Base-by-base conservation (phyloP, 2,113 vertebrate genomes). In the Syrmaticus mikado region DNA sequence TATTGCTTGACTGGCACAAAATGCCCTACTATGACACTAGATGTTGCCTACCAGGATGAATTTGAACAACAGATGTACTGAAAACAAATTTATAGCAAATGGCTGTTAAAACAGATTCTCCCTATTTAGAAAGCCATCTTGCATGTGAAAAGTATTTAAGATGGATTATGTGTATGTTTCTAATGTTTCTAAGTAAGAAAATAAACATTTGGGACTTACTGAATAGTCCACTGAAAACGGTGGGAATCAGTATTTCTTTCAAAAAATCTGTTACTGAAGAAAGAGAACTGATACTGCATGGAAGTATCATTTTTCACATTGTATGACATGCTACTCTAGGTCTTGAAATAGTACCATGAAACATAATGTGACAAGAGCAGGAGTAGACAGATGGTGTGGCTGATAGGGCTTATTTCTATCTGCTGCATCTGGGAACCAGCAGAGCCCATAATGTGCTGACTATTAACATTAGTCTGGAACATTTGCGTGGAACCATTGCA, bases 371-470 rank as follows among this genome's bases (percentile, higher is more conserved):
- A 96, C 94, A 97, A 90, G 77, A 95, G n/a, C 50, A 90, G 60
- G 76, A 60, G 19, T 78, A 93, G 91, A 93, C 96, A 97, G 97
- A 93, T 95, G 97, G 96, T 21, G 19, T 19, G 82, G 88, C 83
- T 87, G 87, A 88, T 84, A 87, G 4, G 77, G 77, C 72, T 79
- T 73, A 36, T 92, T 90, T 68, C 90, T 96, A 4, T 92, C 75
- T 85, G 62, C 43, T 89, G 94, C 96, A 91, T 90, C 94, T 96
- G 97, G 90, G 81, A 94, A 84, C 24, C 82, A 67, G 24, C 82
- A 70, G 90, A 93, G 68, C 45, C 77, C 17, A 3, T 67, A 53
- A 86, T 96, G 82, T 95, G 61, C 94, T 95, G 81, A 83, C 65
- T 95, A n/a, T 88, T 92, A 84, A 36, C 45, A 45, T 92, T 91